Base-by-base conservation (phyloP, 2,113 vertebrate species). In the Protobothrops mucrosquamatus region DNA sequence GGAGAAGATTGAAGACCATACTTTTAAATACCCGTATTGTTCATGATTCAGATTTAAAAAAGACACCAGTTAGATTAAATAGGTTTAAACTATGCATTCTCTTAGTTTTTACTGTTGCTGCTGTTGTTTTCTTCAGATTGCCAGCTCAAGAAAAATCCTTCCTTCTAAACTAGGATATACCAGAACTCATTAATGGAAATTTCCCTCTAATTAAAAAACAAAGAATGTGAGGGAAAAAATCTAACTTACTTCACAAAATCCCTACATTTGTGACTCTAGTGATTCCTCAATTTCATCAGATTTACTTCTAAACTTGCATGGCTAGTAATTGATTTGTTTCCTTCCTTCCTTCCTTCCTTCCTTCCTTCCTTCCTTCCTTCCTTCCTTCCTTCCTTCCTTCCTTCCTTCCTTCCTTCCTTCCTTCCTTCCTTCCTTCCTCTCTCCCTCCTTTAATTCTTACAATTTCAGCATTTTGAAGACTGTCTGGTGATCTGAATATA, bases 51-150 rank as follows among this genome's bases (percentile, higher is more conserved):
- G n/a, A 43, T 26, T 85, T 0, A 46, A 85, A 54, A 23, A 89
- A 89, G 43, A 34, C 3, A 2, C 15, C 7, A 90, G 64, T 24
- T 94, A 85, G 5, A 39, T 52, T 90, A 94, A 92, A 89, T 1
- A 91, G 43, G 54, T 74, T 94, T 93, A 94, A 64, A 54, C 43
- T 87, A 93, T n/a, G 88, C 29, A 54, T 12, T 89, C 86, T 54
- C 1, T 11, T 8, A 93, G 91, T 87, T 46, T 11, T 92, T 8
- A 3, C 34, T 9, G 64, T 15, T 74, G n/a, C 14, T 74, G 14
- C 14, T 74, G n/a, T 29, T 86, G 55, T 0, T 34, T 93, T 9
- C 11, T 88, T 74, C 87, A 18, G 56, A 23, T 92, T 8, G 3
- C 52, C 74, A 51, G 52, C 34, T 48, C 34, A 81, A 92, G 61